These are phyloP conservation scores for Eretmochelys imbricata DNA, from an alignment of 2,113 vertebrate genomes.

Conservation along the genomic window DNA sequence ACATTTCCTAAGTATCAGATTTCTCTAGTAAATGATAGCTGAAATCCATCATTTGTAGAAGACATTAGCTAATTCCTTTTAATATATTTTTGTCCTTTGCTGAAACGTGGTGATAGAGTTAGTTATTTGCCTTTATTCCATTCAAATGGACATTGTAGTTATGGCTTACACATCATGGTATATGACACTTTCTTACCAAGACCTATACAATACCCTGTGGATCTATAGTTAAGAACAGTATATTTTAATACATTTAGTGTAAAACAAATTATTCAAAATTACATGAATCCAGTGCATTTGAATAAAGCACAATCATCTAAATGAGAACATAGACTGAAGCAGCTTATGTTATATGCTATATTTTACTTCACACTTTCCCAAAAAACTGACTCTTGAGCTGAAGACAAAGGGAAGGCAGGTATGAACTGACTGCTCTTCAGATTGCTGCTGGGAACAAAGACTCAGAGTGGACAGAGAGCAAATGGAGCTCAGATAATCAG, in stretches of 20 bases:
- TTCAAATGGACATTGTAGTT: background rate
- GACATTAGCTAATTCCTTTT: background rate
- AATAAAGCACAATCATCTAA: background rate
- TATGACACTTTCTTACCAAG: background rate
- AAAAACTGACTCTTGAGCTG: background rate
- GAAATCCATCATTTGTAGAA: background rate
- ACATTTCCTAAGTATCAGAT: background rate
- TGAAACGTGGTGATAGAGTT: background rate
- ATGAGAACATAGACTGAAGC: background rate
- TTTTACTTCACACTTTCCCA: background rate
- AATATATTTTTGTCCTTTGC: background rate
- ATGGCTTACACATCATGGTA: background rate
- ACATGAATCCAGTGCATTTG: background rate
- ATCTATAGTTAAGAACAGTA: background rate
- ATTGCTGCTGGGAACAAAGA: too few relatives aligned
- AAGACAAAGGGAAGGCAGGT: background rate
- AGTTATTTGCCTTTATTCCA: background rate
- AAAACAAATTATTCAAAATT: background rate
- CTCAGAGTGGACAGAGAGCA: too few relatives aligned
- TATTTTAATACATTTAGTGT: background rate
- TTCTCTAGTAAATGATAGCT: background rate
- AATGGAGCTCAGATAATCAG: too few relatives aligned
- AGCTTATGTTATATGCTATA: background rate
- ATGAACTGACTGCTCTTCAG: too few relatives aligned
- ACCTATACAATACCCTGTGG: background rate